Conservation (phyloP, 2,113 vertebrate species). For the Ornithorhynchus anatinus region DNA sequence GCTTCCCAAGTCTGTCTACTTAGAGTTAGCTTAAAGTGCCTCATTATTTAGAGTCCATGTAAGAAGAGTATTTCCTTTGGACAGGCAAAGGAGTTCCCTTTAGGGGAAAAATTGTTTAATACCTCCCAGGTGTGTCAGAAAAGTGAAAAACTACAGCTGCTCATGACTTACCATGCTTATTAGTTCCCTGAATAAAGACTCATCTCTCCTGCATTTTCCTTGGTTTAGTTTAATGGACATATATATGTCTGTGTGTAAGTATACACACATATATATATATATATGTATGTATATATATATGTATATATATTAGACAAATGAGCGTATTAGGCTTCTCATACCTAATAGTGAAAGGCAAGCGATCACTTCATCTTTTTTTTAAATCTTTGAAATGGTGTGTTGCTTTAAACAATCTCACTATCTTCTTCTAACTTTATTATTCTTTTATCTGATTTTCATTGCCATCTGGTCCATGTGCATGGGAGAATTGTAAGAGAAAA, state of each 20-base stretch:
- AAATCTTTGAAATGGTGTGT: conserved; percentile 30
- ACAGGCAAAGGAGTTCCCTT: conserved; percentile 46
- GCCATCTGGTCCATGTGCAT: conserved; percentile 26
- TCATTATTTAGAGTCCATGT: conserved; percentile 50
- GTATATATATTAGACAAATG: no score
- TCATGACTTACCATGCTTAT: conserved; percentile 55
- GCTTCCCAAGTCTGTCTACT: conserved; percentile 23
- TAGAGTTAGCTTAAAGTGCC: conserved; percentile 48
- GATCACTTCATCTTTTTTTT: conserved; percentile 40
- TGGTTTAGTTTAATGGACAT: conserved; percentile 52
- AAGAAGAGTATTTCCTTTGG: conserved; percentile 49
- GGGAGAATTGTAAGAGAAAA: conserved; percentile 47
- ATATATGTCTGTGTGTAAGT: no score
- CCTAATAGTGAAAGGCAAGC: conserved; percentile 40
- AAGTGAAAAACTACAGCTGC: conserved; percentile 50
- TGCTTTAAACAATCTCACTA: conserved; percentile 54
- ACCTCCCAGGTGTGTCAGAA: conserved; percentile 59
- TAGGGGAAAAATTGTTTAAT: conserved; percentile 60
- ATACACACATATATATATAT: no score
- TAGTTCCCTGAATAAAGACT: conserved; percentile 51
- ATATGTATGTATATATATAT: no score
- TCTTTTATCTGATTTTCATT: conserved; percentile 43
- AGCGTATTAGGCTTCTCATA: conserved; percentile 32
- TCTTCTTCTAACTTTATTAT: conserved; percentile 34
- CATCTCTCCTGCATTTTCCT: conserved; percentile 41